These are phyloP conservation scores for Aurelia aurita complex sp. Pacific DNA, from an alignment of 30 jellyfish, hydroid and myxozoan genomes.

Conservation along the genomic window DNA sequence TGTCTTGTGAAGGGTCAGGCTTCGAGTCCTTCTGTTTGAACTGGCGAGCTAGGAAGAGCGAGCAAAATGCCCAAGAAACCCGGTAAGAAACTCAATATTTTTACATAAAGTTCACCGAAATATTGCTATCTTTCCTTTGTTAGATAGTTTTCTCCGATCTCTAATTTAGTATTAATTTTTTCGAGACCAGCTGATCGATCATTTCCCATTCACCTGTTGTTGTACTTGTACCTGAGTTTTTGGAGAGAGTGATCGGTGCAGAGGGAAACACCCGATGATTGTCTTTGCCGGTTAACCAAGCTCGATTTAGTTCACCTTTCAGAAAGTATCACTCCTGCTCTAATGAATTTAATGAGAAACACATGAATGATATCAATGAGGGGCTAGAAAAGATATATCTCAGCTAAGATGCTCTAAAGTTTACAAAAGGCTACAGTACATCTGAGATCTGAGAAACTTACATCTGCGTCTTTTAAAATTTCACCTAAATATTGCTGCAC, in stretches of 20 bases:
- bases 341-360: too few species aligned
- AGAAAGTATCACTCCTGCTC: too few species aligned
- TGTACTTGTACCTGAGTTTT: slow-evolving; percentile 84
- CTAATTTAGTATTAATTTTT: neutral
- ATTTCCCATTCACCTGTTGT: neutral
- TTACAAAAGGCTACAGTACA: too few species aligned
- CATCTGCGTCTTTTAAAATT: too few species aligned
- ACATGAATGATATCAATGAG: too few species aligned
- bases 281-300: too few species aligned
- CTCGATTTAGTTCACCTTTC: too few species aligned
- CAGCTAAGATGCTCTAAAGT: too few species aligned
- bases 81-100: slow-evolving; percentile 38
- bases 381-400: too few species aligned
- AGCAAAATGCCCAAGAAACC: slow-evolving; percentile 75
- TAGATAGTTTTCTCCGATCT: neutral
- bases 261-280: slow-evolving; percentile 31
- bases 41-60: slow-evolving; percentile 36
- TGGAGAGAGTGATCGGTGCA: slow-evolving; percentile 61
- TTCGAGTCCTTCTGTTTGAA: slow-evolving; percentile 51
- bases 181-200: neutral
- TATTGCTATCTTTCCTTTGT: neutral
- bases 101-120: neutral
- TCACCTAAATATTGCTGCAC: too few species aligned
- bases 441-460: too few species aligned
- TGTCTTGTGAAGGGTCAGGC: slow-evolving; percentile 62